Percentiles rank a stretch among this genome's conserved stretches.
phyloP scores from a whole-genome alignment of 2,797 vertebrate species.

The Hozukius guyotensis region DNA sequence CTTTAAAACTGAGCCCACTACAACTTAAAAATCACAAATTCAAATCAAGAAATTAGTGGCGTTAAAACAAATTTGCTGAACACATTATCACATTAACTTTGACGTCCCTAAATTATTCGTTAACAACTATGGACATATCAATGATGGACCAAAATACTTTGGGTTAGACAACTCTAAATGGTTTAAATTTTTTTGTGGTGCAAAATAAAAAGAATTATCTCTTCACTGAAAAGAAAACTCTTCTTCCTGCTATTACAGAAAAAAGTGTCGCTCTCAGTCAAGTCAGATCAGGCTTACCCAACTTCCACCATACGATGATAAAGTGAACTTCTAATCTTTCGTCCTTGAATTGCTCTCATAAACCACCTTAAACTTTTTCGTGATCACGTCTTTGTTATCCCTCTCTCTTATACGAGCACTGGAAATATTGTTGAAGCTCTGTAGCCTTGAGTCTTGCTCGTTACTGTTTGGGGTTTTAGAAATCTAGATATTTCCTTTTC shows the following conservation, averaged over 20 bases:
- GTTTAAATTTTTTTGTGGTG: accelerated
- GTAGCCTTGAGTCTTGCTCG: not conserved
- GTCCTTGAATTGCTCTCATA: not conserved
- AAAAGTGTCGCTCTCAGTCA: too few species aligned
- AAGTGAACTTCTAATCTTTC: not conserved
- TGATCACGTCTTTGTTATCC: not conserved
- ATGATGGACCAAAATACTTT: not conserved
- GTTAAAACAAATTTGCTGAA: too few species aligned
- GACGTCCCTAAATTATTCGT: not conserved
- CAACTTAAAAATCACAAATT: too few species aligned
- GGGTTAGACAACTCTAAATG: not conserved
- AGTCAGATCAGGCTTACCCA: not conserved
- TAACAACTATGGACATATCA: not conserved
- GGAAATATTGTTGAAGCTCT: not conserved
- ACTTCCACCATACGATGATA: not conserved
- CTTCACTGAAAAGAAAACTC: not conserved
- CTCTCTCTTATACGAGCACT: not conserved
- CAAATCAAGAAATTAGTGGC: too few species aligned
- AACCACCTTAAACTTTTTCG: not conserved
- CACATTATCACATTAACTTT: too few species aligned
- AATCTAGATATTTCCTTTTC: not conserved
- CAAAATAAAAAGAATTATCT: not conserved
- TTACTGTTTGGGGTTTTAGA: not conserved
- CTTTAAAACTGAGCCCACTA: too few species aligned
- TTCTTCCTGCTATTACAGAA: not conserved